Percentiles rank a stretch among this genome's conserved stretches.
Evolutionary conservation across 2,113 vertebrate species (phyloP).

Genomic region (Mandrillus leucophaeus): DNA sequence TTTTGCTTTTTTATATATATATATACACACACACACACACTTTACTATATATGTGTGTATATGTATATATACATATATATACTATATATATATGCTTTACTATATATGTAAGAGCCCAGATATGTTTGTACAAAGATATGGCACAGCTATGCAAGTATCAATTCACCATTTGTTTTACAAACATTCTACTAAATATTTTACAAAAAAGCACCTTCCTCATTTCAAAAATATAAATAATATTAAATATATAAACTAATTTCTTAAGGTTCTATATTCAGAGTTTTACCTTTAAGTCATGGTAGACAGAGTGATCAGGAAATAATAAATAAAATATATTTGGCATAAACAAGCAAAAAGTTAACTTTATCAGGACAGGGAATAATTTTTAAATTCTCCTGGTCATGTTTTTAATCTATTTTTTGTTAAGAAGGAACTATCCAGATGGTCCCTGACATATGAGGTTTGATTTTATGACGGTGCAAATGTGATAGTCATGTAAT

Average conservation of each 20-base stretch:
- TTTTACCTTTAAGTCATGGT: background rate
- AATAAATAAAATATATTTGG: background rate
- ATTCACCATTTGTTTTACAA: background rate
- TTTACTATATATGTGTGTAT: too few species aligned
- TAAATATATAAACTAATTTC: background rate
- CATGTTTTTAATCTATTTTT: background rate
- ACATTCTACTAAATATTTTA: background rate
- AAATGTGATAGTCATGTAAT: background rate
- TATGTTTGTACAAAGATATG: background rate
- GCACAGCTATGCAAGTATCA: background rate
- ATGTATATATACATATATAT: too few species aligned
- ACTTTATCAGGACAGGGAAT: background rate
- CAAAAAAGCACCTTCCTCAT: background rate
- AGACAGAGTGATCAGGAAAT: background rate
- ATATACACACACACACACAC: too few species aligned
- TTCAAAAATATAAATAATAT: background rate
- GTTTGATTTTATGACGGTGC: background rate
- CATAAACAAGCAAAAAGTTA: background rate
- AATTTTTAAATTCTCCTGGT: background rate
- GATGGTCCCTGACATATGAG: background rate
- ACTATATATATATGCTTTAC: background rate
- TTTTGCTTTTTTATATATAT: background rate
- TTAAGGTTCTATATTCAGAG: background rate
- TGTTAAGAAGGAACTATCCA: background rate
- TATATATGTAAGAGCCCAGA: background rate